Base-by-base conservation (phyloP, 2,797 vertebrate species). In the Ctenosaura bakeri region DNA sequence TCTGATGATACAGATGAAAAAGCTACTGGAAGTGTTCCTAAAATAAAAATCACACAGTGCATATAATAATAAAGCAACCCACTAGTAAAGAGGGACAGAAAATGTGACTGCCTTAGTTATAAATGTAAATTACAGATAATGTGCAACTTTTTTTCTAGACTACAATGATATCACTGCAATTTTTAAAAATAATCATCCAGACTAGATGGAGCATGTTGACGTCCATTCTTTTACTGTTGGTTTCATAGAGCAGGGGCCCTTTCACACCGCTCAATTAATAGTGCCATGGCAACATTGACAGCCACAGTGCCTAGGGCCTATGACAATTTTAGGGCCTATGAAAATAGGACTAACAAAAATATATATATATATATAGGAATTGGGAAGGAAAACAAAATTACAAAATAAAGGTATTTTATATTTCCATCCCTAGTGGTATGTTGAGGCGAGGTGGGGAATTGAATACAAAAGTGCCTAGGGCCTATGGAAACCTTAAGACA, bases 1-100 rank as follows among this genome's bases (percentile, higher is more conserved):
- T 95, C 95, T 2, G 95, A 94, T 52, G 94, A 96, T 32, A 93
- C 95, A 13, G 91, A 95, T 94, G 96, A 96, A 94, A 93, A 93
- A n/a, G 10, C 95, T 83, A 85, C 95, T 16, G 95, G 96, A 91
- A 94, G 94, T 56, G 80, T 96, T 91, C 92, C 94, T 74, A 95
- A 93, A 93, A 93, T 83, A 59, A 92, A 95, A 74, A 89, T 94
- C 14, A 89, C 95, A n/a, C 24, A 91, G 89, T 66, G 83, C 87
- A 0, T 2, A 92, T 93, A 50, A 35, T 14, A 93, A 64, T 71
- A 81, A 35, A 32, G 50, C 26, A 2, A 42, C 2, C 80, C 13
- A 91, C 86, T 78, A 32, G 90, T 85, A 88, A 86, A 88, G 64
- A 88, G 16, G 76, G 89, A n/a, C 81, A 76, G 50, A 38, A 89